Percentiles rank a stretch among this genome's conserved stretches.
These are phyloP conservation scores for Coturnix japonica DNA, from an alignment of 2,113 vertebrate species.

Conservation along the genomic window DNA sequence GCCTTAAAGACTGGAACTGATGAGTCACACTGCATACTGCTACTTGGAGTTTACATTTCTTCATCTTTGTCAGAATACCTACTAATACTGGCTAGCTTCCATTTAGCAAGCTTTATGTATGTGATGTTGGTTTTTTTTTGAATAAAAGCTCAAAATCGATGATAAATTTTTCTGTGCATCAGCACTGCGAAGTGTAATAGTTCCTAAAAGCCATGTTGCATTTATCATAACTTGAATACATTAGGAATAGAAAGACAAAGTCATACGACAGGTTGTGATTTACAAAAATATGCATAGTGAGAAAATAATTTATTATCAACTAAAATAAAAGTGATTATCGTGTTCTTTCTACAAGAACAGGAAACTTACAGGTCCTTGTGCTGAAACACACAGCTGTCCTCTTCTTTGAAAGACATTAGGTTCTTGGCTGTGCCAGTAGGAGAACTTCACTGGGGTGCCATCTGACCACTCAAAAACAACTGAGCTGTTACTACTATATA, in stretches of 20 bases:
- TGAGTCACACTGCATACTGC: background rate
- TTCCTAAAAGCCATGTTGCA: background rate
- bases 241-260: background rate
- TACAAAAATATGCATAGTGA: fast-evolving
- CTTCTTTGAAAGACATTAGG: conserved; percentile 77
- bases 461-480: conserved; percentile 88
- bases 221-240: background rate
- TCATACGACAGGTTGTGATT: background rate
- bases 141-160: background rate
- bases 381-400: conserved; percentile 82
- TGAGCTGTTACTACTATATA: conserved; percentile 76
- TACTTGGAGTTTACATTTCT: background rate
- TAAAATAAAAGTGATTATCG: background rate
- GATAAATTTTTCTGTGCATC: background rate
- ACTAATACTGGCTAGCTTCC: background rate
- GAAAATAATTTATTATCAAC: background rate
- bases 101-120: background rate
- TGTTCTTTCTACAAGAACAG: background rate
- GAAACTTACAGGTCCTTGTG: conserved; percentile 81
- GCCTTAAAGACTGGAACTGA: background rate
- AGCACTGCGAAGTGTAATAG: background rate
- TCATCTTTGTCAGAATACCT: background rate
- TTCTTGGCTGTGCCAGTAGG: conserved; percentile 87
- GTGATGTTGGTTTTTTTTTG: background rate
- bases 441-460: conserved; percentile 82